These are phyloP conservation scores for Ricordea florida DNA, from an alignment of 92 coral and sea anemone species.

Conservation along the genomic window DNA sequence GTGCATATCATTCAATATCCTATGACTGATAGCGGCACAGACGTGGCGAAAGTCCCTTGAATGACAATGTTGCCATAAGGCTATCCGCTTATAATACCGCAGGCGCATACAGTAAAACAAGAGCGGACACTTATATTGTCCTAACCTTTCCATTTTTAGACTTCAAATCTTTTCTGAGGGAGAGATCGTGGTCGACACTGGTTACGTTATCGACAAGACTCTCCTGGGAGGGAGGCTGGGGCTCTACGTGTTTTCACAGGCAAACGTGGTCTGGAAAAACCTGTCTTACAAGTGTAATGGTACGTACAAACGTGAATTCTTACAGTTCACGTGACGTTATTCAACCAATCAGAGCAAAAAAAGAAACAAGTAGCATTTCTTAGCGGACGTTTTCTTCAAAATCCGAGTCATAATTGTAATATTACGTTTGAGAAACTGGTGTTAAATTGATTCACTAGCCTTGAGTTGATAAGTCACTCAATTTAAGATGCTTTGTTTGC, in stretches of 20 bases:
- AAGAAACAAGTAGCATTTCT: no score
- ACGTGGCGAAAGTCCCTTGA: no score
- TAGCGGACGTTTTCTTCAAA: no score
- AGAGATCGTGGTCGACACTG: conserved; percentile 74
- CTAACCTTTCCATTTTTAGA: conserved; percentile 27
- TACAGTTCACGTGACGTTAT: not conserved
- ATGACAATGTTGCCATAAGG: no score
- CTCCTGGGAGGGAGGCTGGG: conserved; percentile 92
- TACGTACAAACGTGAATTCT: conserved; percentile 19
- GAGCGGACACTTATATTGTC: not conserved
- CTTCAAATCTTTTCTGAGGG: conserved; percentile 47
- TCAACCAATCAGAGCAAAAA: no score
- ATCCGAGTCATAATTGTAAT: no score
- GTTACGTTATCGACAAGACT: conserved; percentile 71
- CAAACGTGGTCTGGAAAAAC: conserved; percentile 75
- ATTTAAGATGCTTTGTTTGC: no score
- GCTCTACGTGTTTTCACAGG: conserved; percentile 88
- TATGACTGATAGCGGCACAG: no score
- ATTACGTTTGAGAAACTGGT: no score
- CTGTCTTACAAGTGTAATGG: conserved; percentile 84
- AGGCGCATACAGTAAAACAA: not conserved
- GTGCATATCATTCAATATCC: no score
- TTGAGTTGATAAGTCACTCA: no score
- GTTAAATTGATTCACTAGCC: no score
- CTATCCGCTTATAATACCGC: not conserved